phyloP scores from a whole-genome alignment of 2,113 vertebrate species.

The Alethe castanea region DNA sequence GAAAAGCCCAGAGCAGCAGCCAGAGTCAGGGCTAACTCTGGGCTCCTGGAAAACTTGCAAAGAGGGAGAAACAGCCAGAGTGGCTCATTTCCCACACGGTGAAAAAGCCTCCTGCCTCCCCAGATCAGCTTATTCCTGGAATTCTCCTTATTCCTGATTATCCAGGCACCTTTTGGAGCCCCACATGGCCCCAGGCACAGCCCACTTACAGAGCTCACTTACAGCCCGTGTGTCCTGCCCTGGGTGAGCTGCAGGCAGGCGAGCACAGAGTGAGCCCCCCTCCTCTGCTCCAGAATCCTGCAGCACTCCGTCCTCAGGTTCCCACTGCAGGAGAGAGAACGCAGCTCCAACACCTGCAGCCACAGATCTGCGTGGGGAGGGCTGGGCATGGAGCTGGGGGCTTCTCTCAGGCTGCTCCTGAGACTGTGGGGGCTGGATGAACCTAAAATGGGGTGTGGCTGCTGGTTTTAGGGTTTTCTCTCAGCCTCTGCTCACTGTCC shows the following conservation, averaged over 20 bases:
- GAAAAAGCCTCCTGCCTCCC: background rate
- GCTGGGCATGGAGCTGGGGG: background rate
- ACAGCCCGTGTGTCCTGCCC: constrained; percentile 69
- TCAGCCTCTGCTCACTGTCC: background rate
- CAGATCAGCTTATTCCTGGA: background rate
- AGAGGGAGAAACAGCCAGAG: background rate
- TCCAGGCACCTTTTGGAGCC: background rate
- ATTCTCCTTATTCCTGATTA: background rate
- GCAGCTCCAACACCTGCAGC: fast-evolving
- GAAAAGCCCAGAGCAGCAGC: background rate
- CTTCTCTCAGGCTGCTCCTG: background rate
- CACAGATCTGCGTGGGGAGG: fast-evolving
- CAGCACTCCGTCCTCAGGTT: constrained; percentile 68
- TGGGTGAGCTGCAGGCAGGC: constrained; percentile 71
- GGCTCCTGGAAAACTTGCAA: background rate
- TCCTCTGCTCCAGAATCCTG: constrained; percentile 72
- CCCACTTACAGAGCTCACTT: constrained; percentile 37
- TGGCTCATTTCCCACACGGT: fast-evolving
- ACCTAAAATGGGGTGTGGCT: fast-evolving
- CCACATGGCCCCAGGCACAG: fast-evolving
- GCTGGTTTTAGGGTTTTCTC: fast-evolving
- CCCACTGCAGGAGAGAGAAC: constrained; percentile 69
- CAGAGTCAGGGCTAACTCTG: background rate
- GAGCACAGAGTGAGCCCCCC: constrained; percentile 71
- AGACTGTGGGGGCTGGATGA: background rate